Base-by-base conservation (phyloP, 2,797 vertebrate genomes). In the Coregonus sp. region DNA sequence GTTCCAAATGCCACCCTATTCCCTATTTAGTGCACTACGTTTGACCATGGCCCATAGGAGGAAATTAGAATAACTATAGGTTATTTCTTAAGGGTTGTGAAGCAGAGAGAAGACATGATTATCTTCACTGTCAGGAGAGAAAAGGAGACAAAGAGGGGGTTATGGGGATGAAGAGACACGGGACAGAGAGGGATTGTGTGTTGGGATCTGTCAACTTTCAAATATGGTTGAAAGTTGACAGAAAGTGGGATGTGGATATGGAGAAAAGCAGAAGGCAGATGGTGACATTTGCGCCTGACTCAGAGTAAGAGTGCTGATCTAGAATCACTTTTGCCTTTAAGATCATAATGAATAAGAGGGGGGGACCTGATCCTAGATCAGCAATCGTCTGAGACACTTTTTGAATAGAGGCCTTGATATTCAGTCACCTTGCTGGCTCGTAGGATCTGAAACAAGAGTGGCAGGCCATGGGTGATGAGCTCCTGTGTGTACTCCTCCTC, bases 401-500 rank as follows among this genome's bases (percentile, higher is more conserved):
- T 15, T 37, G 67, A 35, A 69, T 9, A 2, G 11, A 18, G 6
- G 59, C n/a, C 59, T 9, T 35, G 66, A 33, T 68, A 2, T n/a
- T 4, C 4, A 5, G 31, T 40, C n/a, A 94, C 98, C 97, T 99
- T 99, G 95, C 98, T 98, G 82, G 96, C 97, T 86, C 96, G 94
- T 87, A 99, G 90, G 90, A 99, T 98, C 90, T 99, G 96, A 84
- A 98, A 98, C 96, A 99, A 96, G 76, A 99, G 94, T 33, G 98
- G 97, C 83, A 99, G 91, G 29, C 97, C 97, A 11, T 98, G 96
- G 0, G 96, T 97, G 82, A 99, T 90, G 54, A 99, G 96, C 87
- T 98, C 97, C 88, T 97, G 96, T 0, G 96, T 99, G 91, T 98
- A 98, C 85, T 98, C 97, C 33, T 99, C 98, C 73, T 99, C 97